Conservation (phyloP, 2,888 invertebrate genomes). For the Tricholauxania praeusta region DNA sequence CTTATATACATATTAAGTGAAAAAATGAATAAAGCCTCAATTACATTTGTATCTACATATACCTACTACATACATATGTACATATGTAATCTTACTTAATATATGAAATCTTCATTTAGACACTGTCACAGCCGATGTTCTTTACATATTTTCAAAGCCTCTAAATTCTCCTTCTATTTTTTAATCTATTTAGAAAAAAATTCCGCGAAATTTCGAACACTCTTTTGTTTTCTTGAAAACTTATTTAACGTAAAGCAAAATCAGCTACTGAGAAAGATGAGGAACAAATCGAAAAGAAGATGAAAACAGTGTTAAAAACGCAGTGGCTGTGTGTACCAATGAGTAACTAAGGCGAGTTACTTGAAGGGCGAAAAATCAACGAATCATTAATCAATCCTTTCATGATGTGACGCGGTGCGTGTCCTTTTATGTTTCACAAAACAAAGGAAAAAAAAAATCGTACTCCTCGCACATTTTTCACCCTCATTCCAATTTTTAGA, state of each 20-base stretch:
- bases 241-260: constrained; percentile 50
- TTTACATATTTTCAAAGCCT: background rate
- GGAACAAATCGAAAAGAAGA: constrained; percentile 47
- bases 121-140: background rate
- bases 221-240: constrained; percentile 47
- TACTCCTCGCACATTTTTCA: constrained; percentile 44
- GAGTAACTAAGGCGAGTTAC: constrained; percentile 64
- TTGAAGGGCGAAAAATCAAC: constrained; percentile 64
- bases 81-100: no score
- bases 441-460: constrained; percentile 53
- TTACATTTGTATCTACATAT: no score
- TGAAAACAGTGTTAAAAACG: no score
- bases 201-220: background rate
- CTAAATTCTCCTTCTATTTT: background rate
- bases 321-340: constrained; percentile 56
- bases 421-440: constrained; percentile 65
- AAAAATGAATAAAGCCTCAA: no score
- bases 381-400: constrained; percentile 68
- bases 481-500: constrained; percentile 25
- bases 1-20: no score
- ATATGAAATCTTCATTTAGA: no score
- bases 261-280: constrained; percentile 53
- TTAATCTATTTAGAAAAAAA: background rate
- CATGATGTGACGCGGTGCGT: constrained; percentile 67
- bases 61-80: no score